These are phyloP conservation scores for Typhlichthys eigenmanni DNA, from an alignment of 2,797 vertebrate species.

Conservation along the genomic window DNA sequence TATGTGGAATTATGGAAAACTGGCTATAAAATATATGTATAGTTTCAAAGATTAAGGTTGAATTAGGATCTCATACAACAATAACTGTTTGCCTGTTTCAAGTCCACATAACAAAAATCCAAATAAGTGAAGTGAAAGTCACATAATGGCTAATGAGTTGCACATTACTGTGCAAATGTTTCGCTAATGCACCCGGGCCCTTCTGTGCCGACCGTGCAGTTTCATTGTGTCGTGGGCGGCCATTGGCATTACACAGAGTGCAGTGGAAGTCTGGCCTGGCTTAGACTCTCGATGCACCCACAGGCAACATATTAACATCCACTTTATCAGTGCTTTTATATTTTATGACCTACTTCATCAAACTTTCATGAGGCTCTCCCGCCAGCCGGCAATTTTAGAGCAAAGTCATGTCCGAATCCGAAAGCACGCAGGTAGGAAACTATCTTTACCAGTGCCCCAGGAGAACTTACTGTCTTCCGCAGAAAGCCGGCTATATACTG, in stretches of 20 bases:
- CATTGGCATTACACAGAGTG: background rate
- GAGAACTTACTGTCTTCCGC: conserved; percentile 14
- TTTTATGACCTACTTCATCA: conserved; percentile 62
- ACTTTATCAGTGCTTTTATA: conserved; percentile 62
- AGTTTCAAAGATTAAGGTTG: too few species aligned
- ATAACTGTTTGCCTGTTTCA: too few species aligned
- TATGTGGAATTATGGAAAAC: too few species aligned
- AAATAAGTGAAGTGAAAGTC: too few species aligned
- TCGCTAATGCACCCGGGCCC: conserved; percentile 41
- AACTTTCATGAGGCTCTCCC: conserved; percentile 54
- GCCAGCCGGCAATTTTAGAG: conserved; percentile 49
- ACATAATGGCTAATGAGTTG: too few species aligned
- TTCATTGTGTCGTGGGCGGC: background rate
- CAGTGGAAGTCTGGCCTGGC: conserved; percentile 27
- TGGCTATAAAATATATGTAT: too few species aligned
- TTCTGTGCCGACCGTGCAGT: background rate
- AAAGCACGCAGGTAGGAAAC: conserved; percentile 16
- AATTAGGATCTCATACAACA: too few species aligned
- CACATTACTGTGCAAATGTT: conserved; percentile 21
- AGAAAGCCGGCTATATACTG: conserved; percentile 11
- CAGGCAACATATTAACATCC: conserved; percentile 63
- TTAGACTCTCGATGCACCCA: conserved; percentile 39
- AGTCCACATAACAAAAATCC: too few species aligned
- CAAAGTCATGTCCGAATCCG: conserved; percentile 42
- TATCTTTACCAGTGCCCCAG: conserved; percentile 10